Evolutionary conservation across 2,797 vertebrate species (phyloP).

Genomic region (Gobionotothen gibberifrons): DNA sequence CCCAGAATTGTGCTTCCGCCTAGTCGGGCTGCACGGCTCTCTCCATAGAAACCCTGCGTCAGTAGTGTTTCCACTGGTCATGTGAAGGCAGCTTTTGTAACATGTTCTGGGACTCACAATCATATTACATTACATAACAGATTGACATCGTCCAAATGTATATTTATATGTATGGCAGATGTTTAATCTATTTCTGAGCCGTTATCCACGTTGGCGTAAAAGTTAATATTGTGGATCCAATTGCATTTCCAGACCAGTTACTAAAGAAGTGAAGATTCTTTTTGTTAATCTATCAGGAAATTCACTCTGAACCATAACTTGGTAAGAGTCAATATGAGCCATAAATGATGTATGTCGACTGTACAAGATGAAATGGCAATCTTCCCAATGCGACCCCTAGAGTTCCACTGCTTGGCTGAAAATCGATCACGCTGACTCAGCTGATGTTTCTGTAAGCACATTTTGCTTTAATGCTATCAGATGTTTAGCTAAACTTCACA

Average conservation of each 20-base stretch:
- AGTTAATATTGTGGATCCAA: not conserved
- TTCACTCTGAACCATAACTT: not conserved
- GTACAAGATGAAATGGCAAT: not conserved
- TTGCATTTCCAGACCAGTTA: not conserved
- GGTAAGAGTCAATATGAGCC: not conserved
- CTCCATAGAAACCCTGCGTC: not conserved
- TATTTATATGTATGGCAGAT: not conserved
- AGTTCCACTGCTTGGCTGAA: not conserved
- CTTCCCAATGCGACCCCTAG: not conserved
- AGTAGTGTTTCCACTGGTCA: not conserved
- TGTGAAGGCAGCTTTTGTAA: no score
- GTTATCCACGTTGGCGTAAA: not conserved
- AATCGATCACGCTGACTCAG: conserved; percentile 3
- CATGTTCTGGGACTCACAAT: not conserved
- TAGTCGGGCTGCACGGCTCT: no score
- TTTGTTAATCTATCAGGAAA: not conserved
- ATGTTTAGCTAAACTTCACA: not conserved
- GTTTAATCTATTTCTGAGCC: not conserved
- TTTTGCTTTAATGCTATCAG: conserved; percentile 7
- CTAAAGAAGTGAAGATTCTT: not conserved
- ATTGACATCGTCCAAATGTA: not conserved
- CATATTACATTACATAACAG: not conserved
- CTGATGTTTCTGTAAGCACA: conserved; percentile 8
- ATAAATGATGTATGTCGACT: not conserved
- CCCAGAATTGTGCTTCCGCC: no score